phyloP scores from a whole-genome alignment of 2,797 vertebrate species.

The Lates japonicus region DNA sequence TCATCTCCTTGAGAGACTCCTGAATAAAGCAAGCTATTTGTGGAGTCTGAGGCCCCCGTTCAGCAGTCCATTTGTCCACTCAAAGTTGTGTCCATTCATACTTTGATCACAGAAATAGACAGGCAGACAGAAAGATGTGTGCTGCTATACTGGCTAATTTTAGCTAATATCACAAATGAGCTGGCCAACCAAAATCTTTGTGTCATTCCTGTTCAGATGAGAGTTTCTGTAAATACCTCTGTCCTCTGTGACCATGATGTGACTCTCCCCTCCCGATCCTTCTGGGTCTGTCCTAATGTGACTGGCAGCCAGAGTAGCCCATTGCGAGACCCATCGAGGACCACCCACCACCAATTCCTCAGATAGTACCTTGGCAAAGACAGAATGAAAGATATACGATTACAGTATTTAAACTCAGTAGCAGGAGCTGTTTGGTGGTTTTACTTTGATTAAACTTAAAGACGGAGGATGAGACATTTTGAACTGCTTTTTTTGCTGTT shows the following conservation, averaged over 20 bases:
- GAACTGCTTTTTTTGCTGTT: background rate
- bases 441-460: background rate
- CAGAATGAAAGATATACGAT: background rate
- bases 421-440: background rate
- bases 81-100: too few species aligned
- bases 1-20: too few species aligned
- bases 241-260: slow-evolving; percentile 85
- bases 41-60: too few species aligned
- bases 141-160: background rate
- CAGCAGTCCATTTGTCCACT: too few species aligned
- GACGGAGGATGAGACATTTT: background rate
- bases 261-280: slow-evolving; percentile 88
- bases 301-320: slow-evolving; percentile 96
- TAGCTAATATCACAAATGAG: background rate
- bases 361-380: slow-evolving; percentile 79
- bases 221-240: slow-evolving; percentile 84
- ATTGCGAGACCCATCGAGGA: slow-evolving; percentile 97
- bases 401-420: background rate
- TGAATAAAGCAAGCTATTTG: too few species aligned
- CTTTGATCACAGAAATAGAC: too few species aligned
- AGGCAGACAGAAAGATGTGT: too few species aligned
- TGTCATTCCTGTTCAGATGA: background rate
- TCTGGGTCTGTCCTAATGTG: slow-evolving; percentile 93
- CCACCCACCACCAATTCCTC: slow-evolving; percentile 89
- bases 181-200: background rate